Evolutionary conservation across 2,797 vertebrate genomes (phyloP).

Genomic region (Epinephelus awoara): DNA sequence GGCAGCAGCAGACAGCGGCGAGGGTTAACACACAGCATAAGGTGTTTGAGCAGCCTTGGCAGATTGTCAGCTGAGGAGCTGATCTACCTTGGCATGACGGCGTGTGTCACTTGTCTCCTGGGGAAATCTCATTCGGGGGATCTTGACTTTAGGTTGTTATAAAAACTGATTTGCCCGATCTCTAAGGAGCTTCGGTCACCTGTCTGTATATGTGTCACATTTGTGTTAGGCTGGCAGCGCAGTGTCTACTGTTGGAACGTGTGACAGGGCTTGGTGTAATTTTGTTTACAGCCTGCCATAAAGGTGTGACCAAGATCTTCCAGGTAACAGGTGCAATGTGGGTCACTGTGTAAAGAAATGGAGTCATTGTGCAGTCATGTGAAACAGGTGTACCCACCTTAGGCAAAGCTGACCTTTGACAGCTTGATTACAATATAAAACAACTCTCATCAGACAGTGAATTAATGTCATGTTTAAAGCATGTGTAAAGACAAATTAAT

Average conservation of each 20-base stretch:
- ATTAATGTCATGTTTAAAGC: neutral
- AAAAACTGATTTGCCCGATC: conserved; percentile 39
- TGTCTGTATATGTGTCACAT: neutral
- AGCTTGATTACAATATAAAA: neutral
- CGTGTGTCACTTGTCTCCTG: conserved; percentile 36
- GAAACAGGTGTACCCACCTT: conserved; percentile 21
- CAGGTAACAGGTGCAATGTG: conserved; percentile 37
- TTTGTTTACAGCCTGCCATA: conserved; percentile 62
- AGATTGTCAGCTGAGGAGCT: conserved; percentile 35
- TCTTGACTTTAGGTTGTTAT: conserved; percentile 28
- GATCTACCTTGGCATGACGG: conserved; percentile 31
- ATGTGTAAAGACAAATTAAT: neutral
- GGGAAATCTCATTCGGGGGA: conserved; percentile 42
- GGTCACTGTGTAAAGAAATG: conserved; percentile 50
- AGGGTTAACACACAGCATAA: conserved; percentile 45
- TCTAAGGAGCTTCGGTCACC: neutral
- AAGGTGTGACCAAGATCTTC: conserved; percentile 48
- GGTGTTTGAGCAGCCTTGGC: conserved; percentile 41
- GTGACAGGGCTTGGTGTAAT: conserved; percentile 19
- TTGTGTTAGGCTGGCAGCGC: neutral
- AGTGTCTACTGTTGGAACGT: conserved; percentile 29
- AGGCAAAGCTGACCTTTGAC: conserved; percentile 26
- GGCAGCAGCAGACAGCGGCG: conserved; percentile 13
- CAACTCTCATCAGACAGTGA: neutral
- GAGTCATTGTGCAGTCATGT: conserved; percentile 16